These are phyloP conservation scores for Guaruba guarouba DNA, from an alignment of 2,113 vertebrate species.

Conservation along the genomic window DNA sequence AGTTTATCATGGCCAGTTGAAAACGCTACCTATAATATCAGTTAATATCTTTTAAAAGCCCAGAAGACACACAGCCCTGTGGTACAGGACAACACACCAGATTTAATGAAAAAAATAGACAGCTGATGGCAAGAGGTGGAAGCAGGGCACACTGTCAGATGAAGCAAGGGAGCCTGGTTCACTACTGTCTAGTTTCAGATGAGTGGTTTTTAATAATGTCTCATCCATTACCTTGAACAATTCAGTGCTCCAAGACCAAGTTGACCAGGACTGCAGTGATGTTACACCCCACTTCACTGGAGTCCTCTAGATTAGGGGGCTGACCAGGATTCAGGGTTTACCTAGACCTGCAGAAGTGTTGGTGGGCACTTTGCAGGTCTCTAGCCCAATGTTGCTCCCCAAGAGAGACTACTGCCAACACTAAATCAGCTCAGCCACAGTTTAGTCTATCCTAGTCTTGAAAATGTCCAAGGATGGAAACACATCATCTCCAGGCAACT, in stretches of 20 bases:
- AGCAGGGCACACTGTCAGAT: neutral
- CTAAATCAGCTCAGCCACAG: neutral
- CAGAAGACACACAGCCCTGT: neutral
- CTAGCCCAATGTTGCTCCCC: fast-evolving
- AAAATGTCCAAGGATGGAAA: neutral
- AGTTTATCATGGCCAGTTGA: neutral
- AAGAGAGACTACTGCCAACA: neutral
- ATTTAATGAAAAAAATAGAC: slow-evolving; percentile 32
- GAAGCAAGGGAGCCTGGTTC: neutral
- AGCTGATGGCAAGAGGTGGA: neutral
- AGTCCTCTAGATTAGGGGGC: neutral
- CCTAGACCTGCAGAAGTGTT: neutral
- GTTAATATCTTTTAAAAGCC: neutral
- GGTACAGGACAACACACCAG: neutral
- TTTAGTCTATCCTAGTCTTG: neutral
- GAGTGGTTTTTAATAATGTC: slow-evolving; percentile 19
- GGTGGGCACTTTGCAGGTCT: neutral
- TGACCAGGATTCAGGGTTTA: neutral
- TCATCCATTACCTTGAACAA: neutral
- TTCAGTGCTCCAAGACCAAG: neutral
- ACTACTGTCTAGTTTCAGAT: neutral
- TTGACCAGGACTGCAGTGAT: neutral
- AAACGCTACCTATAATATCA: neutral
- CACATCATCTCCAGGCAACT: neutral
- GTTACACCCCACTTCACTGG: neutral